Evolutionary conservation across 2,113 vertebrate species (phyloP).

Genomic region (Mystacornis crossleyi): DNA sequence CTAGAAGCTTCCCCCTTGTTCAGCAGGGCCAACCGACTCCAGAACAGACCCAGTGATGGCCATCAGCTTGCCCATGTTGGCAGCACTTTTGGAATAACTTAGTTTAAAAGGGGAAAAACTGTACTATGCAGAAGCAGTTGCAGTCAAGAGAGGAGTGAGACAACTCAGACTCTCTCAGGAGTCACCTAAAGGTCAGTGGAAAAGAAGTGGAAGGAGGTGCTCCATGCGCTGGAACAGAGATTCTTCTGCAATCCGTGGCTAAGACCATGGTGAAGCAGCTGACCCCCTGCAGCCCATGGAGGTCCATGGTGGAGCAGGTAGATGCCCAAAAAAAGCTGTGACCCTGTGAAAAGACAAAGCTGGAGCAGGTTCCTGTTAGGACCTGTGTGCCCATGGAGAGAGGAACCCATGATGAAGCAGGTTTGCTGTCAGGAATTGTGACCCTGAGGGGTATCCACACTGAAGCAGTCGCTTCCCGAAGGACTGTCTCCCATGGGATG

Average conservation of each 20-base stretch:
- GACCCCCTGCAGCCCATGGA: background rate
- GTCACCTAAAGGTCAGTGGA: background rate
- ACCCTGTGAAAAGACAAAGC: background rate
- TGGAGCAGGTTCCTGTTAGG: background rate
- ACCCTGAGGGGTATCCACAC: background rate
- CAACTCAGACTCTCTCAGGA: background rate
- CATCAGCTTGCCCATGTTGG: background rate
- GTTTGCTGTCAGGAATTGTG: background rate
- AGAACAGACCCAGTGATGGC: background rate
- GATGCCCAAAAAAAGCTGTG: background rate
- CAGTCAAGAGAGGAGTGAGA: background rate
- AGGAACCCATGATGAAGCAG: background rate
- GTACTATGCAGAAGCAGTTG: background rate
- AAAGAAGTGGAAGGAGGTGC: background rate
- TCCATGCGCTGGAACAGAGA: fast-evolving
- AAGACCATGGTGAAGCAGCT: background rate
- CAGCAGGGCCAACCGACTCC: fast-evolving
- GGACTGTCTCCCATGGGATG: background rate
- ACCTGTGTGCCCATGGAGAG: background rate
- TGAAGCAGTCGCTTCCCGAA: background rate
- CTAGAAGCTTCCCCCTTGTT: background rate
- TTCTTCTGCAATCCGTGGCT: background rate
- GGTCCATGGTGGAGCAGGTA: background rate
- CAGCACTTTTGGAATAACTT: background rate
- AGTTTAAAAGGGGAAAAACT: background rate